Conservation (phyloP, 30 jellyfish, hydroid and myxozoan species). For the Clytia hemisphaerica region DNA sequence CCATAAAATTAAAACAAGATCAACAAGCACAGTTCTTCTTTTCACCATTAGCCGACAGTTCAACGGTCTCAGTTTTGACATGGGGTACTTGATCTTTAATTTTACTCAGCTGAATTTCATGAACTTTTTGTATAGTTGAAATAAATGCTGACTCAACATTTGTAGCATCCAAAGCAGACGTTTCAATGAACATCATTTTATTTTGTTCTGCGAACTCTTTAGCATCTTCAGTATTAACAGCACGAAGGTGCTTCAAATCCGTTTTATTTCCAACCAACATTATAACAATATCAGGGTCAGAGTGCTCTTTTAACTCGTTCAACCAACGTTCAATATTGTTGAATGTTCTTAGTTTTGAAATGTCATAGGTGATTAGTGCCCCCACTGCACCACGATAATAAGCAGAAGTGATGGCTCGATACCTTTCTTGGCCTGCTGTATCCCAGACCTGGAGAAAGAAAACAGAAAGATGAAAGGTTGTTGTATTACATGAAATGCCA, state of each 20-base stretch:
- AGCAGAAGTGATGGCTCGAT: conserved; percentile 95
- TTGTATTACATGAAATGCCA: too few species aligned
- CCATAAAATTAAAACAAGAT: too few species aligned
- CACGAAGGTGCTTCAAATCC: conserved; percentile 88
- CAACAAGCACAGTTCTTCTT: too few species aligned
- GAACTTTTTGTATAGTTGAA: conserved; percentile 78
- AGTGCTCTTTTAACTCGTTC: conserved; percentile 85
- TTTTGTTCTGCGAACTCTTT: conserved; percentile 85
- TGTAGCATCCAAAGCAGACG: conserved; percentile 95
- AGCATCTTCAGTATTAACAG: conserved; percentile 94
- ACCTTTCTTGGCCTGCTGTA: conserved; percentile 98
- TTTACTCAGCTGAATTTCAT: conserved; percentile 72
- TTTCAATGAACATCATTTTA: conserved; percentile 81
- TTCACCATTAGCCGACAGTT: too few species aligned
- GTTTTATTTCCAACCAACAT: conserved; percentile 91
- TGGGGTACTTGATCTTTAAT: conserved; percentile 64
- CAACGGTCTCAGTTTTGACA: conserved; percentile 4
- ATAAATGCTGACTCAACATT: conserved; percentile 90
- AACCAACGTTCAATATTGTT: conserved; percentile 87
- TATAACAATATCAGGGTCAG: conserved; percentile 79
- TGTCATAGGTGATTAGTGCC: conserved; percentile 89
- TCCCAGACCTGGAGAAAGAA: conserved; percentile 81
- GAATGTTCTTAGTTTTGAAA: conserved; percentile 73
- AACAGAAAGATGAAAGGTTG: background rate
- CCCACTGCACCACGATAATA: conserved; percentile 98